Base-by-base conservation (phyloP, 2,113 vertebrate species). In the Emydocephalus ijimae region DNA sequence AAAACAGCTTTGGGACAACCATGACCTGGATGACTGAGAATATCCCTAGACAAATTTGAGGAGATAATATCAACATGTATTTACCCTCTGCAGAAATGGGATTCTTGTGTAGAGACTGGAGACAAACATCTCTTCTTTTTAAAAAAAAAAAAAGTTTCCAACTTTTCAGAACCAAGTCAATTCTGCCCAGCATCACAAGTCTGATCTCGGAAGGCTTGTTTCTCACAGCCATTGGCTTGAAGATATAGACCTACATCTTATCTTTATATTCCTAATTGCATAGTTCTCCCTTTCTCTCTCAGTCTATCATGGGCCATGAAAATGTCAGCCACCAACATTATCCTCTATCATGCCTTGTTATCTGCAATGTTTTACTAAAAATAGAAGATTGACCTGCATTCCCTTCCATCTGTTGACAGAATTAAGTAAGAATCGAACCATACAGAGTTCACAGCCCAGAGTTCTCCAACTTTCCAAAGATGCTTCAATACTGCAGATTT, bases 391-490 rank as follows among this genome's bases (percentile, higher is more conserved):
- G 94, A 96, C 94, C 90, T 69, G 90, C 91, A 95, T 94, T 92
- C 94, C 92, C 94, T 96, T 93, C 57, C 54, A n/a, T 94, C 92
- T 96, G 91, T n/a, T 91, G 94, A 50, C 7, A 69, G 61, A 94
- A 94, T 94, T 95, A 95, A 96, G 94, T 94, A 96, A 97, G 95
- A 94, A 94, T 95, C 94, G 91, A 97, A 94, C 93, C 93, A 26
- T 88, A 89, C 43, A 94, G 14, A 92, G 93, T 94, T 91, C 90
- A 92, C 0, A 92, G 43, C 95, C 93, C 94, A 54, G 88, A 95
- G 15, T 95, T 89, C 91, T 52, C 87, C 59, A 88, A 94, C 21
- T 56, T 93, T 81, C 43, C 74, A 94, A 92, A 57, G 91, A 87
- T 50, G 81, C 74, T 91, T 95, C 52, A 90, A 74, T 94, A 7